These are phyloP conservation scores for Drosophila mettleri DNA, from an alignment of 2,888 invertebrate genomes.

Conservation along the genomic window DNA sequence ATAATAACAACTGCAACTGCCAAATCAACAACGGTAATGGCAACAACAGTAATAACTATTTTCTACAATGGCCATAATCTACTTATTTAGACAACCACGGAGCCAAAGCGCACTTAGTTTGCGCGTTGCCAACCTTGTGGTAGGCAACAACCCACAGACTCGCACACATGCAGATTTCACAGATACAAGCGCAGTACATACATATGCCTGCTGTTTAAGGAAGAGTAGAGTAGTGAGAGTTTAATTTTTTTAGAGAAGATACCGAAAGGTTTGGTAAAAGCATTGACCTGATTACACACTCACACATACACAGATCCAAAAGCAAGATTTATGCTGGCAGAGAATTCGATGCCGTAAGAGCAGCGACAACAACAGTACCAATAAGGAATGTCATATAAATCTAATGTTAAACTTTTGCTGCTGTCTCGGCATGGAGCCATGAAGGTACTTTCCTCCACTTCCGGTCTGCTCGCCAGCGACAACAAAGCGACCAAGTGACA, in stretches of 20 bases:
- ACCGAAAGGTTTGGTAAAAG: slow-evolving; percentile 55
- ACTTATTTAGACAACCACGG: slow-evolving; percentile 64
- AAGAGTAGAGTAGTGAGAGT: slow-evolving; percentile 33
- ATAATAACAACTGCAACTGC: too few species aligned
- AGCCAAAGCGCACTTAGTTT: slow-evolving; percentile 67
- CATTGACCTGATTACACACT: slow-evolving; percentile 73
- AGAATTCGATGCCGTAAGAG: slow-evolving; percentile 1
- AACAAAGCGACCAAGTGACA: slow-evolving; percentile 50
- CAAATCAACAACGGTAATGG: slow-evolving; percentile 29
- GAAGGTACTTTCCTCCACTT: slow-evolving; percentile 49
- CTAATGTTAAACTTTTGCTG: slow-evolving; percentile 73
- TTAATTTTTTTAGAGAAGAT: slow-evolving; percentile 46
- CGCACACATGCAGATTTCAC: slow-evolving; percentile 10
- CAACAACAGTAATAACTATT: slow-evolving; percentile 22
- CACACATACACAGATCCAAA: not conserved
- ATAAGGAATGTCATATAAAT: slow-evolving; percentile 65
- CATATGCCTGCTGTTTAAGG: slow-evolving; percentile 33
- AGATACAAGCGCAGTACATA: slow-evolving; percentile 4
- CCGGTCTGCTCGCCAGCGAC: slow-evolving; percentile 62
- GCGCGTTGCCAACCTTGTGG: slow-evolving; percentile 71
- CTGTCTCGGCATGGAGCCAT: slow-evolving; percentile 63
- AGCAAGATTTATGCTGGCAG: slow-evolving; percentile 54
- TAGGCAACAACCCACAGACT: slow-evolving; percentile 37
- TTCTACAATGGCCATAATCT: slow-evolving; percentile 35
- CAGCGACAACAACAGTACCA: slow-evolving; percentile 12